Conservation (phyloP, 2,113 vertebrate species). For the Xenopus laevis region DNA sequence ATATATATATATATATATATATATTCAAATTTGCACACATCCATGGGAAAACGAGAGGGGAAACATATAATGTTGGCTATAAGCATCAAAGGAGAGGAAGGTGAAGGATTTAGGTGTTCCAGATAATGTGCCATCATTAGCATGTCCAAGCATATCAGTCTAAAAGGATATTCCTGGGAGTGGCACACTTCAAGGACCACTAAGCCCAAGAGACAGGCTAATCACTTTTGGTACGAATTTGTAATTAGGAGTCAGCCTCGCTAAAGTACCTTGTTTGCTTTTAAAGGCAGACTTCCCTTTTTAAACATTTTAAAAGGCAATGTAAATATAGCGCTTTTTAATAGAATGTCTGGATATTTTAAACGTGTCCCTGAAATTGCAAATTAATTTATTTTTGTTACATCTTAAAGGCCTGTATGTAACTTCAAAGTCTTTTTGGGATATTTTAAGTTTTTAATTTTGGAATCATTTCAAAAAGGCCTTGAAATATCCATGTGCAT, state of each 20-base stretch:
- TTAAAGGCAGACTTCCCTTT: background rate
- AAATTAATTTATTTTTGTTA: too few relatives aligned
- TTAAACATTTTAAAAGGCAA: background rate
- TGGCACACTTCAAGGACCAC: background rate
- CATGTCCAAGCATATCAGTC: too few relatives aligned
- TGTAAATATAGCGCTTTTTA: conserved; percentile 1
- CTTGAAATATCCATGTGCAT: background rate
- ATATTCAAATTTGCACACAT: conserved; percentile 23
- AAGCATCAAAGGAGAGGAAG: too few relatives aligned
- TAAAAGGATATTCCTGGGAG: background rate
- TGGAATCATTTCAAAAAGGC: background rate
- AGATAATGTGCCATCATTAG: too few relatives aligned
- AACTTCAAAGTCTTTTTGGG: too few relatives aligned
- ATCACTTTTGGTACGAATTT: background rate
- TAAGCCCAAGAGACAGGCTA: background rate
- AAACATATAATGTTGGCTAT: background rate
- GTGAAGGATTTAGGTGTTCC: too few relatives aligned
- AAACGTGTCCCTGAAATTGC: too few relatives aligned
- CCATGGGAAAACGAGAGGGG: background rate
- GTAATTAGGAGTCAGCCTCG: background rate
- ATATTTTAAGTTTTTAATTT: background rate
- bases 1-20: too few relatives aligned
- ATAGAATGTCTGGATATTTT: background rate
- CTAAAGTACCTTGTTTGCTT: background rate
- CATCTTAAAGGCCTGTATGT: too few relatives aligned